phyloP scores from a whole-genome alignment of 2,888 invertebrate species.

The Apomyelois bistriatella region DNA sequence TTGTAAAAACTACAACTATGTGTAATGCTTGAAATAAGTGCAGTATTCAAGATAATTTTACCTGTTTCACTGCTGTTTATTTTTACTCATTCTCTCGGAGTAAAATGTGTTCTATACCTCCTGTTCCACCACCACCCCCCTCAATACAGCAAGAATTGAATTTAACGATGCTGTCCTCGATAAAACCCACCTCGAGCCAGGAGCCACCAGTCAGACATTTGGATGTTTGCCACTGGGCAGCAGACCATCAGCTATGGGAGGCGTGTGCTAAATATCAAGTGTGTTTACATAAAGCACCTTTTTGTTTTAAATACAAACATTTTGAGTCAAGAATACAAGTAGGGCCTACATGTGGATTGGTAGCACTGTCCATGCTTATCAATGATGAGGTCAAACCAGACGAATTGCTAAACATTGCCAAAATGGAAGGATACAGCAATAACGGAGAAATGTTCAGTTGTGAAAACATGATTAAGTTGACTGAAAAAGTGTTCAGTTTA shows the following conservation, averaged over 20 bases:
- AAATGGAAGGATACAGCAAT: constrained; percentile 83
- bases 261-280: constrained; percentile 79
- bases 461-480: constrained; percentile 83
- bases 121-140: constrained; percentile 45
- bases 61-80: background rate
- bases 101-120: constrained; percentile 60
- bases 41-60: background rate
- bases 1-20: too few species aligned
- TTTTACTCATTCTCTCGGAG: background rate
- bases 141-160: constrained; percentile 25
- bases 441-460: constrained; percentile 95
- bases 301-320: constrained; percentile 62
- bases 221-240: constrained; percentile 79
- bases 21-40: too few species aligned
- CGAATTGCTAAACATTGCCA: constrained; percentile 82
- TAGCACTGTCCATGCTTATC: constrained; percentile 90
- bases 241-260: constrained; percentile 74
- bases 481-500: constrained; percentile 75
- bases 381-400: constrained; percentile 77
- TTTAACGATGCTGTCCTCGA: constrained; percentile 20
- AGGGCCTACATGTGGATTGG: constrained; percentile 91
- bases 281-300: constrained; percentile 70
- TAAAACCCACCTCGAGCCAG: constrained; percentile 14
- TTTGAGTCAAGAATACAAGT: constrained; percentile 67
- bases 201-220: constrained; percentile 28